Percentiles rank a stretch among this genome's conserved stretches.
Evolutionary conservation across 1,140 invertebrate species (phyloP).

Genomic region (Brevipalpus yothersi): DNA sequence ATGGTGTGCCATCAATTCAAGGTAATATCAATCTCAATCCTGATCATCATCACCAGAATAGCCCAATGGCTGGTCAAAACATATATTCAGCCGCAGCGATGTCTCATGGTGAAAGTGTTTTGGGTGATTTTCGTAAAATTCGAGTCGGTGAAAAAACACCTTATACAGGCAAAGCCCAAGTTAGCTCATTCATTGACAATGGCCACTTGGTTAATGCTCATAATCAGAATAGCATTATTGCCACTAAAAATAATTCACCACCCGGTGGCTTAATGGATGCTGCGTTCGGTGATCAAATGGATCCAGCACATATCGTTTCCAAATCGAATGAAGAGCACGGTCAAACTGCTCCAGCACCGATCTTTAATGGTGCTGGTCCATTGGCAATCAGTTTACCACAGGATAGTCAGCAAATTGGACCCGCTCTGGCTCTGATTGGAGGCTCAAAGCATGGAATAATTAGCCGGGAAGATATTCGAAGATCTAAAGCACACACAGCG

Average conservation of each 20-base stretch:
- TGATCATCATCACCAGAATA: not conserved
- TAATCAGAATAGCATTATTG: not conserved
- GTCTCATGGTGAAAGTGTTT: no score
- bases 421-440: no score
- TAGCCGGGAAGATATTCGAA: not conserved
- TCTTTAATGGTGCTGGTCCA: no score
- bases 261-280: not conserved
- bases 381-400: no score
- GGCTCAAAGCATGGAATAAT: no score
- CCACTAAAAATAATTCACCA: not conserved
- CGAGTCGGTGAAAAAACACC: not conserved
- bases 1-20: not conserved
- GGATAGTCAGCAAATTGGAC: no score
- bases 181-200: slow-evolving; percentile 4
- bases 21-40: not conserved
- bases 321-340: no score
- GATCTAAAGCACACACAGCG: not conserved
- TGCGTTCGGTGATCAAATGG: not conserved
- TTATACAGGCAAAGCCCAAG: slow-evolving; percentile 2
- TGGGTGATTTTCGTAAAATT: no score
- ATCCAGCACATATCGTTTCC: not conserved
- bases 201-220: slow-evolving; percentile 1
- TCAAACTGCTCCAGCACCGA: no score
- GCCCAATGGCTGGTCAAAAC: not conserved
- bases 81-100: no score